phyloP scores from a whole-genome alignment of 2,888 invertebrate species.

The Cosmia pyralina region DNA sequence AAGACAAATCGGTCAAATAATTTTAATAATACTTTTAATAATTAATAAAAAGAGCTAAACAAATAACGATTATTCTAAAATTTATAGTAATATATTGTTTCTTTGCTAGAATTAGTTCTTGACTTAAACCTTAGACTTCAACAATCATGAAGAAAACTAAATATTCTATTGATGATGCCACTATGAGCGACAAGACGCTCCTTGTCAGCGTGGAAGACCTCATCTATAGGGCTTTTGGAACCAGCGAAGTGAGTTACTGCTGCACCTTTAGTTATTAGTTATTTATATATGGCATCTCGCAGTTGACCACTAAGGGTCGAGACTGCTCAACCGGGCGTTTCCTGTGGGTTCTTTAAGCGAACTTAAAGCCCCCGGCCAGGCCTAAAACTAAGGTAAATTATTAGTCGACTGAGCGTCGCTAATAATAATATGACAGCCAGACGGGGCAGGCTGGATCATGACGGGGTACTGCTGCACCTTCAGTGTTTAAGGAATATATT shows the following conservation, averaged over 20 bases:
- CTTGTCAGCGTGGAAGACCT: slow-evolving; percentile 81
- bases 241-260: slow-evolving; percentile 62
- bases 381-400: no score
- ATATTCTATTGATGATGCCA: slow-evolving; percentile 64
- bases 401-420: no score
- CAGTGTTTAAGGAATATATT: no score
- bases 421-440: no score
- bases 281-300: no score
- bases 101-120: slow-evolving; percentile 5
- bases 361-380: no score
- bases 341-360: no score
- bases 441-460: no score
- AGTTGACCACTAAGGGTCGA: no score
- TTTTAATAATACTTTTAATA: no score
- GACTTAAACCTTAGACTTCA: not conserved
- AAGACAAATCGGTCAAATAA: not conserved
- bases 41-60: not conserved
- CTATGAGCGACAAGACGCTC: slow-evolving; percentile 77
- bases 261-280: no score
- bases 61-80: not conserved
- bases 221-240: slow-evolving; percentile 78
- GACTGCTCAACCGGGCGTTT: no score
- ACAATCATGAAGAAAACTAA: not conserved
- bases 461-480: not conserved
- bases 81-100: not conserved